Base-by-base conservation (phyloP, 2,888 invertebrate species). In the Lithophane leautieri region DNA sequence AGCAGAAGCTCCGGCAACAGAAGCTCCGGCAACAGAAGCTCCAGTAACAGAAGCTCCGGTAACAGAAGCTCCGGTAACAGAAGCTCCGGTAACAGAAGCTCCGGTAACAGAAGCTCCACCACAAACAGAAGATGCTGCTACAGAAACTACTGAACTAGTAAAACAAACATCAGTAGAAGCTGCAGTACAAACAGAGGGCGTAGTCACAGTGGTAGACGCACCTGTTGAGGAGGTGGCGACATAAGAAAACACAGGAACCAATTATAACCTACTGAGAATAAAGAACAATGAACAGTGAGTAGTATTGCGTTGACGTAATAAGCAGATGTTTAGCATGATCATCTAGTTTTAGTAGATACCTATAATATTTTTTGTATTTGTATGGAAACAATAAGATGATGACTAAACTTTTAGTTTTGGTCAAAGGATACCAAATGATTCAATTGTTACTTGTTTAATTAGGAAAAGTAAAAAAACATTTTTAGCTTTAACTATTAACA, bases 261-360 rank as follows among this genome's bases (percentile, higher is more conserved):
- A 19, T 73, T 16, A 50, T 50, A 60, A 60, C 12, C n/a, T 8
- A 58, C 47, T 40, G 44, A 25, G 12, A 78, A 70, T 12, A 16
- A 40, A 40, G 28, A 28, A 8, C n/a, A 40, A 47, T 61, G 1
- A 61, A 69, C 40, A 6, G 25, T 16, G 2, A 22, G 34, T 19
- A 63, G 25, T 34, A 34, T 22, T n/a, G 16, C n/a, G 16, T 25
- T 58, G 34, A 25, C 4, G 1, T 6, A 52, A n/a, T 42, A 42
- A 16, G 16, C 42, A 76, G 22, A 40, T 44, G 8, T 34, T 50
- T 78, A 9, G 40, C 19, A 40, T n/a, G 19, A 19, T n/a, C 11
- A 60, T 44, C 7, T 50, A 22, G 25, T 69, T 70, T 60, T 44
- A 69, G 22, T 60, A 54, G n/a, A 54, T 56, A 42, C 2, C 7